Conservation (phyloP, 2,113 vertebrate genomes). For the Bucco capensis region DNA sequence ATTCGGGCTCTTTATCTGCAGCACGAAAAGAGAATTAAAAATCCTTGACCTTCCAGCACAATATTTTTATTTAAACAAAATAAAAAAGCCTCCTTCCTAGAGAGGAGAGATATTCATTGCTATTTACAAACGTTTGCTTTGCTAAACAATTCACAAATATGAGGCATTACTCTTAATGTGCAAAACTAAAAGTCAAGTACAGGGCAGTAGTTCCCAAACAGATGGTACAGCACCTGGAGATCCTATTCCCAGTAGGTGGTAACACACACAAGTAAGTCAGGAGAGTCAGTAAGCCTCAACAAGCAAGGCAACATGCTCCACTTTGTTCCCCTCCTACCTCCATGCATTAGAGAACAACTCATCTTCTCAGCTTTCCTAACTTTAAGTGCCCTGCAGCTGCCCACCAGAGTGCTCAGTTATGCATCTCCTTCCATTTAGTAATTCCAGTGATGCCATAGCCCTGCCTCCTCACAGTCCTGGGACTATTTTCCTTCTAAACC, state of each 20-base stretch:
- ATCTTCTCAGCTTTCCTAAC: background rate
- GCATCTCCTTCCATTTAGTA: rapidly evolving
- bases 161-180: background rate
- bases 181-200: background rate
- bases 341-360: rapidly evolving
- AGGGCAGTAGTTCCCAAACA: background rate
- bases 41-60: background rate
- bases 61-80: background rate
- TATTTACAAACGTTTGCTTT: background rate
- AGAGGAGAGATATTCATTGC: background rate
- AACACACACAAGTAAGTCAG: background rate
- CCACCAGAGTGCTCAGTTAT: background rate
- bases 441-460: background rate
- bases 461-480: background rate
- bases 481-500: background rate
- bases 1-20: background rate
- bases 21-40: background rate
- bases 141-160: background rate
- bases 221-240: background rate
- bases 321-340: background rate
- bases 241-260: background rate
- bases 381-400: background rate
- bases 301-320: background rate
- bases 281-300: background rate
- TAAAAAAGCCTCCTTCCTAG: background rate